phyloP scores from a whole-genome alignment of 2,797 vertebrate genomes.

The Centropyge bicolor region DNA sequence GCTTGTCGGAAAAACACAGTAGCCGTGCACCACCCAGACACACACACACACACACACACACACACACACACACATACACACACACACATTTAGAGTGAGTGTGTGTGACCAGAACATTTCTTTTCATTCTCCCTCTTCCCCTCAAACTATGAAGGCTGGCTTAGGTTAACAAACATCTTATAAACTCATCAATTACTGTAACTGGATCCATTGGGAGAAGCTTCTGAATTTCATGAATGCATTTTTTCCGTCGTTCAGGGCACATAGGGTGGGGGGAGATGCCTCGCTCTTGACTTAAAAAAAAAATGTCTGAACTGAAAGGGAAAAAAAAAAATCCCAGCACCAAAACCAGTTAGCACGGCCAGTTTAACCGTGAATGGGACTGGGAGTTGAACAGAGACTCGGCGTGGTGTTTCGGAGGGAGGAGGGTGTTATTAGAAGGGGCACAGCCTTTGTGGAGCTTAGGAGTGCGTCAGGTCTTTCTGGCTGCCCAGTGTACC shows the following conservation, averaged over 20 bases:
- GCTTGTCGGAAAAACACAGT: slow-evolving; percentile 76
- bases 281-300: slow-evolving; percentile 45
- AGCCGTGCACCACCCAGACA: slow-evolving; percentile 53
- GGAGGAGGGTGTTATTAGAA: slow-evolving; percentile 72
- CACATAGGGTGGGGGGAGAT: slow-evolving; percentile 53
- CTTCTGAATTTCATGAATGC: slow-evolving; percentile 84
- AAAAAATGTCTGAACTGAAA: slow-evolving; percentile 13
- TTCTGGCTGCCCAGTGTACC: slow-evolving; percentile 79
- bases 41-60: not conserved
- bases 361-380: slow-evolving; percentile 57
- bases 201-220: slow-evolving; percentile 79
- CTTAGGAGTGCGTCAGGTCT: slow-evolving; percentile 73
- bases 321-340: slow-evolving; percentile 20
- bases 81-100: slow-evolving; percentile 4
- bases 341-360: slow-evolving; percentile 43
- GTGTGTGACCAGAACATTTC: slow-evolving; percentile 65
- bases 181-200: slow-evolving; percentile 86
- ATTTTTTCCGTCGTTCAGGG: slow-evolving; percentile 74
- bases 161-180: slow-evolving; percentile 80
- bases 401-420: slow-evolving; percentile 44
- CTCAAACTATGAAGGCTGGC: slow-evolving; percentile 73
- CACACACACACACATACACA: not conserved
- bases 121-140: slow-evolving; percentile 55
- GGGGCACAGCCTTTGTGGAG: slow-evolving; percentile 76
- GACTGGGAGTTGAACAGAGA: slow-evolving; percentile 55